Percentiles rank a stretch among this genome's conserved stretches.
phyloP scores from a whole-genome alignment of 2,888 invertebrate genomes.

The Adelphocoris suturalis region DNA sequence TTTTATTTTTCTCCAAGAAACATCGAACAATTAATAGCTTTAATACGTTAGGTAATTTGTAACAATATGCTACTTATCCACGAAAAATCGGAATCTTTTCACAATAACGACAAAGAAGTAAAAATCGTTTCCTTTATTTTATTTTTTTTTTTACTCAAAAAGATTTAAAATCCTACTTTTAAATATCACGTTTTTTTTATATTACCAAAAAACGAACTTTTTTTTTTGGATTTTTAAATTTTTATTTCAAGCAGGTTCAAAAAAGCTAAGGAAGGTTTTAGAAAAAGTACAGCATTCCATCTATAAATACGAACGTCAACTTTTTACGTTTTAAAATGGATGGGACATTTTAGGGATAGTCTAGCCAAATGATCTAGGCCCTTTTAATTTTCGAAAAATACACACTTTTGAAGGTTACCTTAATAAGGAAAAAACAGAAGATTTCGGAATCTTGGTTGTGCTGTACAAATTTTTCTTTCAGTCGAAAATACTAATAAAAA shows the following conservation, averaged over 20 bases:
- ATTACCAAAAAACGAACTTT: background rate
- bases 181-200: slow-evolving; percentile 19
- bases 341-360: slow-evolving; percentile 26
- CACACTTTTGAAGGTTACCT: background rate
- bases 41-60: slow-evolving; percentile 16
- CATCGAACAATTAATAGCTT: slow-evolving; percentile 69
- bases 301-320: slow-evolving; percentile 17
- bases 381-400: slow-evolving; percentile 47
- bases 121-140: slow-evolving; percentile 12
- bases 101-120: slow-evolving; percentile 48
- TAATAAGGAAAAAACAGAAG: background rate
- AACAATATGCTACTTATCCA: slow-evolving; percentile 55
- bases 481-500: background rate
- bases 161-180: slow-evolving; percentile 31
- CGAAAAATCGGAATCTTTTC: slow-evolving; percentile 51
- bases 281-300: slow-evolving; percentile 56
- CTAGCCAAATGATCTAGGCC: slow-evolving; percentile 35
- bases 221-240: slow-evolving; percentile 11
- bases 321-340: slow-evolving; percentile 11
- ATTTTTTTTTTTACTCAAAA: background rate
- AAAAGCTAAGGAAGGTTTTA: slow-evolving; percentile 58
- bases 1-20: slow-evolving; percentile 63
- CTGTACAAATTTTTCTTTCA: background rate
- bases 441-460: background rate
- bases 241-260: slow-evolving; percentile 47